Conservation (phyloP, 2,113 vertebrate genomes). For the Lanius collurio region DNA sequence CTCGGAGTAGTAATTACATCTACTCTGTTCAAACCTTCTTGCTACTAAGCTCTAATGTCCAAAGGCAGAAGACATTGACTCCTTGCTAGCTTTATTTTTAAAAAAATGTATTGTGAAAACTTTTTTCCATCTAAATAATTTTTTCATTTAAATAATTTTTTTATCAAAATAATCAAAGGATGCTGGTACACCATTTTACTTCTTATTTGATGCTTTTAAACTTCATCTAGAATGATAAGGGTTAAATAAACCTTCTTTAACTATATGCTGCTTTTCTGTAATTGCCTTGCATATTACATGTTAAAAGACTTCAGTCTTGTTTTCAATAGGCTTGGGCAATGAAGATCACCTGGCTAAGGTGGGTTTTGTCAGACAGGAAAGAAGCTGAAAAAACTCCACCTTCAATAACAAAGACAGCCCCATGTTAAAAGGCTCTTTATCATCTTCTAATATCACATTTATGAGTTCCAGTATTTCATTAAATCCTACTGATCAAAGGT, state of each 20-base stretch:
- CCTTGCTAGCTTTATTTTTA: not conserved
- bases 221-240: not conserved
- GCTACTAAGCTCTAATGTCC: not conserved
- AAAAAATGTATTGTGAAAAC: not conserved
- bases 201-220: not conserved
- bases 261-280: not conserved
- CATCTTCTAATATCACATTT: not conserved
- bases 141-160: not conserved
- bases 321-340: fast-evolving
- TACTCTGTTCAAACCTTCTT: not conserved
- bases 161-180: not conserved
- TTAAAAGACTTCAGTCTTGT: not conserved
- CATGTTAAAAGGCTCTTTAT: not conserved
- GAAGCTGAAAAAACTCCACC: not conserved
- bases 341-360: not conserved
- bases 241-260: not conserved
- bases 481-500: not conserved
- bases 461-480: not conserved
- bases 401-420: not conserved
- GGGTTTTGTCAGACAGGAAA: not conserved
- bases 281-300: not conserved
- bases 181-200: not conserved
- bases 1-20: not conserved
- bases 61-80: not conserved
- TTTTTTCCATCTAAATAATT: not conserved